Conservation (phyloP, 2,113 vertebrate genomes). For the Oncorhynchus kisutch region DNA sequence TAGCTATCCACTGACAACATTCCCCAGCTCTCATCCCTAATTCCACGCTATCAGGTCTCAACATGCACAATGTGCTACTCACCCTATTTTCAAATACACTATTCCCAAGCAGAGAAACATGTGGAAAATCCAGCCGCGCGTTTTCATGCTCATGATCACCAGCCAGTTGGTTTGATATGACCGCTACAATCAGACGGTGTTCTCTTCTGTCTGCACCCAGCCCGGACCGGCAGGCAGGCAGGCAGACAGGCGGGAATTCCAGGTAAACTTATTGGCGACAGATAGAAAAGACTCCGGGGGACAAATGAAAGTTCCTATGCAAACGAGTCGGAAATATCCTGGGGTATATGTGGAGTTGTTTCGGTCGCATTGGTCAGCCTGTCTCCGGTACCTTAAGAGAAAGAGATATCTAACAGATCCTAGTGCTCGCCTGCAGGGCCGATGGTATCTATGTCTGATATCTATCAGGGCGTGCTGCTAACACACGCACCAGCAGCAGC, state of each 20-base stretch:
- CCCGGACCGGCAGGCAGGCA: background rate
- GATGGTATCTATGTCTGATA: background rate
- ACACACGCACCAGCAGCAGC: background rate
- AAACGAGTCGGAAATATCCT: background rate
- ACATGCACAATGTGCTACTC: slow-evolving; percentile 65
- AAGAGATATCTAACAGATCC: background rate
- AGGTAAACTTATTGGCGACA: background rate
- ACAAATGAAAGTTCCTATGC: background rate
- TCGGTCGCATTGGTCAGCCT: background rate
- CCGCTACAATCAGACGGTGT: background rate
- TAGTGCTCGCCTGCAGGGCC: background rate
- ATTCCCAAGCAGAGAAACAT: slow-evolving; percentile 91
- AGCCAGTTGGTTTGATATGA: slow-evolving; percentile 36
- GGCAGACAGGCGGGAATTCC: background rate
- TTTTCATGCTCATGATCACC: slow-evolving; percentile 90
- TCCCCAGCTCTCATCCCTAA: background rate
- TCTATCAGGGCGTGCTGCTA: background rate
- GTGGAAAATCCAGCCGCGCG: slow-evolving; percentile 89
- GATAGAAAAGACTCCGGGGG: background rate
- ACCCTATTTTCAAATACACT: slow-evolving; percentile 93
- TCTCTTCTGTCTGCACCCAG: background rate
- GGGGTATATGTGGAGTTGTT: background rate
- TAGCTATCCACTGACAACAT: background rate
- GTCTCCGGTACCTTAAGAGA: background rate
- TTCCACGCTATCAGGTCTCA: slow-evolving; percentile 56